These are phyloP conservation scores for Thymelicus lineola DNA, from an alignment of 2,888 invertebrate genomes.

Conservation along the genomic window DNA sequence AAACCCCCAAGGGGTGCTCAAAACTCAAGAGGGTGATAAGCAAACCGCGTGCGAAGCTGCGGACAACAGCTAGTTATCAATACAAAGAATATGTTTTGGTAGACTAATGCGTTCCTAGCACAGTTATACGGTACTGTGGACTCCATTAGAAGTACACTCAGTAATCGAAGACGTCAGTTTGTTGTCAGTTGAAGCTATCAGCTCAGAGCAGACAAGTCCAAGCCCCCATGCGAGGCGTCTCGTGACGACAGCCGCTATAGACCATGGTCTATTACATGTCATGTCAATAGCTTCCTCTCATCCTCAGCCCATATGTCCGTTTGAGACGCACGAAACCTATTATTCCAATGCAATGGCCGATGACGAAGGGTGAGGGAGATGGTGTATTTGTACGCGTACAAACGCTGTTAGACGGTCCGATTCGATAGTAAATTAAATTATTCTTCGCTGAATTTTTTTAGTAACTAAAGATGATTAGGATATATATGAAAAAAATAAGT, in stretches of 20 bases:
- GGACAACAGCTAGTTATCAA: too few species aligned
- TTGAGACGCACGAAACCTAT: constrained; percentile 5
- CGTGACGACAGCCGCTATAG: not conserved
- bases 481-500: too few species aligned
- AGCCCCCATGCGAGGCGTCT: not conserved
- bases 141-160: too few species aligned
- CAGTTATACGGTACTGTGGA: too few species aligned
- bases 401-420: not conserved
- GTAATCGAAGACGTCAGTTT: too few species aligned
- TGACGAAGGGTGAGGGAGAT: constrained; percentile 1
- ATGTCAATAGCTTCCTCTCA: not conserved
- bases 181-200: not conserved
- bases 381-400: not conserved
- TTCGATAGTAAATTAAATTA: not conserved
- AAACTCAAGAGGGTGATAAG: too few species aligned
- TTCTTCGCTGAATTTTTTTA: too few species aligned
- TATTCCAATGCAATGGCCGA: not conserved
- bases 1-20: too few species aligned
- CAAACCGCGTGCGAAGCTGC: too few species aligned
- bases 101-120: too few species aligned
- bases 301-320: not conserved
- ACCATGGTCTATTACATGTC: not conserved
- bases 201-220: not conserved
- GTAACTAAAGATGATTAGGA: too few species aligned
- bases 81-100: too few species aligned